Conservation (phyloP, 2,888 invertebrate genomes). For the Lasioglossum leucozonium region DNA sequence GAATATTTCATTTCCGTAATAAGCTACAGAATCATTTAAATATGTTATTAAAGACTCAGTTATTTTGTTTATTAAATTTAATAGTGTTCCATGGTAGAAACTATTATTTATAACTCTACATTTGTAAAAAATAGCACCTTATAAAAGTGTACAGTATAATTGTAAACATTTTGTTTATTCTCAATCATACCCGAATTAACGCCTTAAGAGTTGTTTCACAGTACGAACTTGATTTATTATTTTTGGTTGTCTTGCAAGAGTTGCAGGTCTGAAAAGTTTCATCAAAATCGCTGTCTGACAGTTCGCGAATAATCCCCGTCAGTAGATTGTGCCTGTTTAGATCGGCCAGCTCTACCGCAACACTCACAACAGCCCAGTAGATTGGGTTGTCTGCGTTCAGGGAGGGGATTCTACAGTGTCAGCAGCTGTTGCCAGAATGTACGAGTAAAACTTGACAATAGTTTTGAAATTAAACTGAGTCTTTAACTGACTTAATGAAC, state of each 20-base stretch:
- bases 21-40: not conserved
- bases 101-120: not conserved
- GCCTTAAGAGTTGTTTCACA: too few relatives aligned
- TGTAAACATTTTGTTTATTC: not conserved
- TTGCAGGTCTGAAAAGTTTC: not conserved
- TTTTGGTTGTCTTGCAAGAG: not conserved
- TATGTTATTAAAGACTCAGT: not conserved
- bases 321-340: not conserved
- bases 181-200: not conserved
- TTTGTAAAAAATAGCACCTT: not conserved
- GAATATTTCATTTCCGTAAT: not conserved
- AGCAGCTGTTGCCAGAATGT: not conserved
- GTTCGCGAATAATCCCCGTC: not conserved
- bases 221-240: not conserved
- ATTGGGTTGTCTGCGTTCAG: slow-evolving; percentile 41
- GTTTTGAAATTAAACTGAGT: not conserved
- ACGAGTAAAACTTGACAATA: not conserved
- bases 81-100: not conserved
- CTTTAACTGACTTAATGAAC: not conserved
- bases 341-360: not conserved
- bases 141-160: not conserved
- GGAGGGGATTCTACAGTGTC: not conserved
- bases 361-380: slow-evolving; percentile 3
- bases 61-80: not conserved
- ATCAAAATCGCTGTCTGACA: not conserved